Evolutionary conservation across 1,140 invertebrate species (phyloP), one percentile per base, ranked within the genome.

Genomic region (Plutomurus gul): DNA sequence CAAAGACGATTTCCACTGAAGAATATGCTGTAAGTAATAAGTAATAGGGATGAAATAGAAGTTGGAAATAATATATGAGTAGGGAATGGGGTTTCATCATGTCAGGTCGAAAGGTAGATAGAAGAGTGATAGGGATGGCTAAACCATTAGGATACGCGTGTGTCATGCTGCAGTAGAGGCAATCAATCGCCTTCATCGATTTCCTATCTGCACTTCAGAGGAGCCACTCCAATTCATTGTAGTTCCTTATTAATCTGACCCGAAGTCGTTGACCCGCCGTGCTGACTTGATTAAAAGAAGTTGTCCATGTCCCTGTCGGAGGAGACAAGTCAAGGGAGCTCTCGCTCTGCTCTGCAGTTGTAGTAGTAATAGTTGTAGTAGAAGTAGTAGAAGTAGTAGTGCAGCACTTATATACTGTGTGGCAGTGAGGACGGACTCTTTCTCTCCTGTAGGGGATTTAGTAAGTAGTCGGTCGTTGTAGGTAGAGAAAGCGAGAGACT

Each of bases 171-270:
- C 37, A 73, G 37, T 30, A 56, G 47, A 70, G 46, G 79, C 75
- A 81, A 77, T 81, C 79, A 81, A 76, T 81, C 70, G 79, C 27
- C 65, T 27, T 46, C n/a, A 81, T 81, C 79, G 79, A 81, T 81
- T 81, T 80, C 75, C 79, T 75, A 81, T 81, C 79, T 47, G 7
- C 56, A 40, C 51, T 70, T 11, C 39, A 37, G 51, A 30, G n/a
- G 39, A 65, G 76, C 51, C 76, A 77, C 76, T 71, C 76, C 65
- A 78, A 72, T 78, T 78, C 76, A 72, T 36, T 78, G 76, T 72
- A 78, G 40, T 70, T 72, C 51, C 39, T 80, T 80, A 77, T 77
- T 80, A 76, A 77, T 80, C 36, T 80, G 79, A 80, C 79, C 75
- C 33, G 36, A 47, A 74, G 70, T 43, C 56, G 60, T 71, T 79